Evolutionary conservation across 2,888 invertebrate species (phyloP).

Genomic region (Watsonalla binaria): DNA sequence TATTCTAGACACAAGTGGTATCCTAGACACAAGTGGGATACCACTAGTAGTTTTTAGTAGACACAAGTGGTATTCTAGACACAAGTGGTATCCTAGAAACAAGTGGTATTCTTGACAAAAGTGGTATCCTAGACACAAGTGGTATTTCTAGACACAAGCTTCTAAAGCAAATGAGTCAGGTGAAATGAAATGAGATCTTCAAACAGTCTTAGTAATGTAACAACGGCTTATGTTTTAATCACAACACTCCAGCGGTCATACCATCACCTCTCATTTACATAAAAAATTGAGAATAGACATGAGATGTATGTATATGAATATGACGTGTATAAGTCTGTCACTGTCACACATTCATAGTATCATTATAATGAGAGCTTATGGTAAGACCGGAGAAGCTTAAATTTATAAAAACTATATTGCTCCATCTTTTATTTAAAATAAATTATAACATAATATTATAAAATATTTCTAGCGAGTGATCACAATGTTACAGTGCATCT

Average conservation of each 20-base stretch:
- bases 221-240: background rate
- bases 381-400: slow-evolving; percentile 5
- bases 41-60: no score
- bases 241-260: background rate
- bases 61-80: slow-evolving; percentile 10
- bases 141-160: background rate
- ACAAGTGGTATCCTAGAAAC: slow-evolving; percentile 11
- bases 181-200: slow-evolving; percentile 38
- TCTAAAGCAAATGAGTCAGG: slow-evolving; percentile 10
- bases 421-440: slow-evolving; percentile 2
- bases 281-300: background rate
- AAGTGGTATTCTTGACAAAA: slow-evolving; percentile 9
- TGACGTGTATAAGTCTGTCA: no score
- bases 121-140: background rate
- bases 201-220: slow-evolving; percentile 18
- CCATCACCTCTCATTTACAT: background rate
- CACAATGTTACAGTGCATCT: slow-evolving; percentile 26
- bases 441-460: slow-evolving; percentile 9
- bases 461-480: slow-evolving; percentile 6
- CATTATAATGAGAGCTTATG: no score
- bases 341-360: no score
- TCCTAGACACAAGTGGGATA: no score
- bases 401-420: slow-evolving; percentile 13
- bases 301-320: no score
- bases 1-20: no score